Evolutionary conservation across 1,140 invertebrate species (phyloP), one percentile per base, ranked within the genome.

Genomic region (Eueides isabella): DNA sequence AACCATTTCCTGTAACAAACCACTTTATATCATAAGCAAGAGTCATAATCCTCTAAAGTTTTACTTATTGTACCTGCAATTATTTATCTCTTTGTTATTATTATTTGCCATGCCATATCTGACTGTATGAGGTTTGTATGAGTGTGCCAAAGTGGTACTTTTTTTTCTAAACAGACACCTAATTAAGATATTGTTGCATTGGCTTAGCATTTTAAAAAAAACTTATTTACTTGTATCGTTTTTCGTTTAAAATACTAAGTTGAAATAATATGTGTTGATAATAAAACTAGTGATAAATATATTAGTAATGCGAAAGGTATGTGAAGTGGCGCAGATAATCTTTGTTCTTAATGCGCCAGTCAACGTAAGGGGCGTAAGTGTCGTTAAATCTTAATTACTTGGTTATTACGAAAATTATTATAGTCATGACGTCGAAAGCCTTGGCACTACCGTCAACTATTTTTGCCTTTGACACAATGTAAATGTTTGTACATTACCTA

Each of bases 1-100:
- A 88, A 77, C 94, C 94, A 82, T 95, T 95, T 65, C 95, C 95
- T 95, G 88, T 64, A 75, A 75, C 63, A 66, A 48, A 55, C 66
- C 14, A 62, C 14, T 62, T 55, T 55, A 93, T 92, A 28, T n/a
- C 26, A 35, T 26, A 62, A 68, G 70, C 14, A 29, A 41, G 19
- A 38, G 9, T 61, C 41, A 65, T 38, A 29, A 61, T 38, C 5
- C 38, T 23, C 63, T 66, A 11, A 33, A 29, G 63, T 44, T 41
- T n/a, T 7, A 31, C 26, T 31, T 71, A 69, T 44, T 11, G 30
- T 16, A 2, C 29, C 33, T 68, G n/a, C n/a, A n/a, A n/a, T n/a
- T n/a, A n/a, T 68, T 68, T 61, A 61, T 68, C 30, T 61, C n/a
- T 61, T 9, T 1, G 41, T n/a, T n/a, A 65, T 35, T 65, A 65